Conservation (phyloP, 2,888 invertebrate genomes). For the Polyploca ridens region DNA sequence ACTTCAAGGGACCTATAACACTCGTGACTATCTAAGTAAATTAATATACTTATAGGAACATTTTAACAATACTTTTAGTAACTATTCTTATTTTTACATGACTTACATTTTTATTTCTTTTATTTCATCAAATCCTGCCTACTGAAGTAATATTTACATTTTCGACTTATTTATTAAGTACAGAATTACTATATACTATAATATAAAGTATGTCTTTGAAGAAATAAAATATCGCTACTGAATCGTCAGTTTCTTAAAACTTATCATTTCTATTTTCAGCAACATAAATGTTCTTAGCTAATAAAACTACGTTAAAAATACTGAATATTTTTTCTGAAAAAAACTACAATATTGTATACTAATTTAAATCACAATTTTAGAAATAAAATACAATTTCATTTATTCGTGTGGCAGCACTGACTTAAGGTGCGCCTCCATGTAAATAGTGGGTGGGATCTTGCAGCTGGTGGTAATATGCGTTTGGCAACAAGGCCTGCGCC, state of each 20-base stretch:
- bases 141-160: too few species aligned
- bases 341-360: background rate
- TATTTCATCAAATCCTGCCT: background rate
- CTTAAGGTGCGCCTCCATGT: slow-evolving; percentile 63
- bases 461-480: slow-evolving; percentile 75
- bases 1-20: too few species aligned
- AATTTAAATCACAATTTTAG: background rate
- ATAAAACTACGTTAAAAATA: background rate
- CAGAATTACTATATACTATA: too few species aligned
- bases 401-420: slow-evolving; percentile 24
- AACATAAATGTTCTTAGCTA: too few species aligned
- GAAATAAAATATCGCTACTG: too few species aligned
- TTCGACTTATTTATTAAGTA: too few species aligned
- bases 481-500: slow-evolving; percentile 71
- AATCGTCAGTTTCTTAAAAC: too few species aligned
- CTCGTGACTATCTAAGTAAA: too few species aligned
- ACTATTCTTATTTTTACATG: background rate
- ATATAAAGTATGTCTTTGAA: too few species aligned
- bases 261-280: background rate
- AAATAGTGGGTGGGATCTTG: slow-evolving; percentile 75
- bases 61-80: background rate
- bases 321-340: background rate
- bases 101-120: background rate
- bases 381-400: slow-evolving; percentile 10
- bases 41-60: background rate